Conservation (phyloP, 2,113 vertebrate species). For the Copsychus sechellarum region DNA sequence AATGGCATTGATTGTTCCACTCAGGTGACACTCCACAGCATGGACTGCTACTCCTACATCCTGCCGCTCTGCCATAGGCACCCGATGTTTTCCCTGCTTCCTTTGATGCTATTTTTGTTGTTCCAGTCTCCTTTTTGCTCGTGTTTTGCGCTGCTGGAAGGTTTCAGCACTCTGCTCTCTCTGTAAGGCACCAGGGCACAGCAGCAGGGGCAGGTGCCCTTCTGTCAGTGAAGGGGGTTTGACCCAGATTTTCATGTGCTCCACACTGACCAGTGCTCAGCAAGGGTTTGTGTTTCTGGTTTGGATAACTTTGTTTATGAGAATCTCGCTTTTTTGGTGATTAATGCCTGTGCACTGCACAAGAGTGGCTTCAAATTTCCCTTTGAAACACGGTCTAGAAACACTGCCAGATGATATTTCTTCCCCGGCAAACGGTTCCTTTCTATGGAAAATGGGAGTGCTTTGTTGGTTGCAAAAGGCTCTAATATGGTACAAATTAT, state of each 20-base stretch:
- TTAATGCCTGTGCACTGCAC: not conserved
- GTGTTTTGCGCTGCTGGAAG: accelerated
- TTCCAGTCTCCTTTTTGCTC: not conserved
- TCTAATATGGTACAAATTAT: not conserved
- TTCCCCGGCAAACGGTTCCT: not conserved
- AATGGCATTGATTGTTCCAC: not conserved
- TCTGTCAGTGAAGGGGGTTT: not conserved
- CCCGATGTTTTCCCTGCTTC: not conserved
- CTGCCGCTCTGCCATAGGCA: not conserved
- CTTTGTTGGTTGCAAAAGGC: constrained; percentile 62
- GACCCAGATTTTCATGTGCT: not conserved
- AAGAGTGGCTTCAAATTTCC: not conserved
- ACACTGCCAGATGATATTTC: constrained; percentile 10
- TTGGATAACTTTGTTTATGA: constrained; percentile 3
- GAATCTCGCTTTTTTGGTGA: constrained; percentile 3
- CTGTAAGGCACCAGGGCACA: not conserved
- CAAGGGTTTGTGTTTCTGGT: not conserved
- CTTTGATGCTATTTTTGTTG: not conserved
- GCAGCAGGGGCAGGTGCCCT: not conserved
- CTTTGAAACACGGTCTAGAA: constrained; percentile 9
- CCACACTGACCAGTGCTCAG: not conserved
- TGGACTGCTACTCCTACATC: not conserved
- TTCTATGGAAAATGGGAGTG: constrained; percentile 36
- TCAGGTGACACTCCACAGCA: not conserved
- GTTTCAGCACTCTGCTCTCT: not conserved